These are phyloP conservation scores for Apostichopus japonicus DNA, from an alignment of 35 echinoderm and acorn worm genomes.

Conservation along the genomic window DNA sequence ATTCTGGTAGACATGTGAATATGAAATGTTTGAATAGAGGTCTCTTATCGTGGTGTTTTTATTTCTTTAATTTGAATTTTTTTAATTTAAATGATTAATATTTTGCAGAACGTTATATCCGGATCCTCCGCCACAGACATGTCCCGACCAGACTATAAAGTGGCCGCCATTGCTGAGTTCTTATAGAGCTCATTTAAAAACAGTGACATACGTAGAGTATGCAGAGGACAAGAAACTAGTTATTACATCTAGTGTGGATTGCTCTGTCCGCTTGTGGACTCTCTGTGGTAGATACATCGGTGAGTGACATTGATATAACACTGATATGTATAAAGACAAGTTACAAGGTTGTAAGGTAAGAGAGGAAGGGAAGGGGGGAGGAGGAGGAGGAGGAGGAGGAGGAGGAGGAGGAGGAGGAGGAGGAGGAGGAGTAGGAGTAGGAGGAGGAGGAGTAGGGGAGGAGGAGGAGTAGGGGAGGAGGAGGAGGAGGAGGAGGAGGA, in stretches of 20 bases:
- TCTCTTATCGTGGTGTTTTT: too few species aligned
- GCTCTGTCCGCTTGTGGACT: conserved; percentile 90
- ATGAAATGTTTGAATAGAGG: too few species aligned
- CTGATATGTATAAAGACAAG: too few species aligned
- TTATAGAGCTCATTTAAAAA: conserved; percentile 82
- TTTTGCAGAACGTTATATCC: conserved; percentile 21
- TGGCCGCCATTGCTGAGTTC: conserved; percentile 88
- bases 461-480: too few species aligned
- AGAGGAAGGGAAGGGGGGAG: too few species aligned
- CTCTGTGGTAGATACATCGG: conserved; percentile 96
- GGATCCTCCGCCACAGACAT: conserved; percentile 64
- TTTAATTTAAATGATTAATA: background rate
- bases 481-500: too few species aligned
- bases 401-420: too few species aligned
- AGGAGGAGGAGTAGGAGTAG: too few species aligned
- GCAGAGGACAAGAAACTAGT: conserved; percentile 86
- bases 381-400: too few species aligned
- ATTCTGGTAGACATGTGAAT: too few species aligned
- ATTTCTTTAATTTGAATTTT: background rate
- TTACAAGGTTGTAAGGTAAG: too few species aligned
- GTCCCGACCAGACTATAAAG: conserved; percentile 75
- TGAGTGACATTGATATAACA: conserved; percentile 41
- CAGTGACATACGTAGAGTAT: conserved; percentile 78
- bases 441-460: too few species aligned
- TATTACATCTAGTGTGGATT: conserved; percentile 84